phyloP scores from a whole-genome alignment of 2,797 vertebrate genomes.

The Caiman crocodilus region DNA sequence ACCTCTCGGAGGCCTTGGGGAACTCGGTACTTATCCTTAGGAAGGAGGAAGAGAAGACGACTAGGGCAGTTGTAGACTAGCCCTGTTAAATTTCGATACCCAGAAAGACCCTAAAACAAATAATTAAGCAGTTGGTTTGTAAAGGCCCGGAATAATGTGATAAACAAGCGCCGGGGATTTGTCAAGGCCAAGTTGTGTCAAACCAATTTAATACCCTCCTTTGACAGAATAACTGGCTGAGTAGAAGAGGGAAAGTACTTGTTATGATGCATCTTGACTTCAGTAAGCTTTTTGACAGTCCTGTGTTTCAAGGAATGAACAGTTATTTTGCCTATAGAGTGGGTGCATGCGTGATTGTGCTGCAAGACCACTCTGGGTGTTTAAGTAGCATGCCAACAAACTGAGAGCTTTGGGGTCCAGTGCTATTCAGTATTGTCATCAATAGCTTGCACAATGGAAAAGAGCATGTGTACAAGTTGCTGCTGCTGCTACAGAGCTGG shows the following conservation, averaged over 20 bases:
- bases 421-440: background rate
- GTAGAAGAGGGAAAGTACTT: background rate
- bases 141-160: background rate
- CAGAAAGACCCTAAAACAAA: background rate
- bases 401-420: no score
- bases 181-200: background rate
- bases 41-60: background rate
- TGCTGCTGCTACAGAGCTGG: background rate
- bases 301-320: no score
- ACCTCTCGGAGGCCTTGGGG: background rate
- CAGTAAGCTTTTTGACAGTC: no score
- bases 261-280: background rate
- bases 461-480: fast-evolving
- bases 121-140: background rate
- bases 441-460: background rate
- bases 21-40: background rate
- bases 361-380: no score
- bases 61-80: background rate
- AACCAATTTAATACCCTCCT: no score
- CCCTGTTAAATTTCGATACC: background rate
- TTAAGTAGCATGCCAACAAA: no score
- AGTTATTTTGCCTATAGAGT: no score
- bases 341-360: no score
- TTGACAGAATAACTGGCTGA: background rate
- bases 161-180: background rate